Evolutionary conservation across 2,888 invertebrate genomes (phyloP).

Genomic region (Mythimna pallens): DNA sequence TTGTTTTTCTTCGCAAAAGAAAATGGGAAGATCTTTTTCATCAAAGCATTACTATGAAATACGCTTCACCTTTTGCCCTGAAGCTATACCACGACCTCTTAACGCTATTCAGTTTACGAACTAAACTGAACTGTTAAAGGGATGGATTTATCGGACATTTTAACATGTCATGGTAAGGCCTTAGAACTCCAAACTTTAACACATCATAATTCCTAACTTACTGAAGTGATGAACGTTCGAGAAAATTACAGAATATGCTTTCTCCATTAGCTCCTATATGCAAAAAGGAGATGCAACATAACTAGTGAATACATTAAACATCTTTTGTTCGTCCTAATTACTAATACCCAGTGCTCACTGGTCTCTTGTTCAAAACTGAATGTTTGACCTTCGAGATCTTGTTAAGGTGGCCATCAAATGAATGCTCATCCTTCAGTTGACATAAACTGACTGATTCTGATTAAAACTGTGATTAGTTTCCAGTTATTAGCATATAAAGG

Average conservation of each 20-base stretch:
- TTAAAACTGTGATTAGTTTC: constrained; percentile 72
- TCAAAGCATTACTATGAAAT: constrained; percentile 7
- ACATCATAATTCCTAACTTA: too few relatives aligned
- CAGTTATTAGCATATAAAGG: constrained; percentile 70
- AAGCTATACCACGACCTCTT: too few relatives aligned
- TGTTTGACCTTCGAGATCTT: constrained; percentile 41
- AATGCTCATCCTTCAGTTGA: constrained; percentile 68
- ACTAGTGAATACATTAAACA: constrained; percentile 50
- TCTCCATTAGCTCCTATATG: constrained; percentile 8
- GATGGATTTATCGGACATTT: too few relatives aligned
- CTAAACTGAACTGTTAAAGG: too few relatives aligned
- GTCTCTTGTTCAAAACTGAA: not conserved
- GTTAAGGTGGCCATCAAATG: constrained; percentile 62
- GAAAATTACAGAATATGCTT: constrained; percentile 11
- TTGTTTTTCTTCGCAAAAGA: constrained; percentile 7
- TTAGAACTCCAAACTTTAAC: too few relatives aligned
- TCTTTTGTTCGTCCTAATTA: constrained; percentile 66
- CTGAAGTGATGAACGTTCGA: not conserved
- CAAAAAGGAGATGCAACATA: constrained; percentile 23
- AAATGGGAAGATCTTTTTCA: constrained; percentile 16
- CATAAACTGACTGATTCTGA: constrained; percentile 74
- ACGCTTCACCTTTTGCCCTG: not conserved
- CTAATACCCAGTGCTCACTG: constrained; percentile 27
- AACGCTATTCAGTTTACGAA: too few relatives aligned
- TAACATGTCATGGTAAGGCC: too few relatives aligned